These are phyloP conservation scores for Aeoliscus strigatus DNA, from an alignment of 2,797 vertebrate genomes.

Conservation along the genomic window DNA sequence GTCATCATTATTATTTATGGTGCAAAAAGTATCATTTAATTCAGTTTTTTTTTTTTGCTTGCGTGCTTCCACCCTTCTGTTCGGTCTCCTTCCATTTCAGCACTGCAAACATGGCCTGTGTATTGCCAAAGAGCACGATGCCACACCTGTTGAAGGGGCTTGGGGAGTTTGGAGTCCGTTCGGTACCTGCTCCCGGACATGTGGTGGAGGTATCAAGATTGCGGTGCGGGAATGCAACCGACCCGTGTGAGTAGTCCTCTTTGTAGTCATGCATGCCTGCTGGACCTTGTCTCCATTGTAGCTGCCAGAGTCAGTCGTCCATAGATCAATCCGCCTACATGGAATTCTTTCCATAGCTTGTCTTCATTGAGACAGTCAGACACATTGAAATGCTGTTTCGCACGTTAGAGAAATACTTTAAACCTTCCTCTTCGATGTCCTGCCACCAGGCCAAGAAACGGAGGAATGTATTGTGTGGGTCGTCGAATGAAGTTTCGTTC, in stretches of 20 bases:
- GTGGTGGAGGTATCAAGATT: constrained; percentile 92
- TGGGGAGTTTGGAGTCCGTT: constrained; percentile 99
- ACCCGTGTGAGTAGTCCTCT: constrained; percentile 84
- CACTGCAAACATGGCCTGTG: constrained; percentile 94
- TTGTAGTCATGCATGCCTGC: constrained; percentile 59
- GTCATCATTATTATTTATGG: too few species aligned
- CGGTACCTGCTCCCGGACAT: constrained; percentile 91
- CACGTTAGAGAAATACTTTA: neutral
- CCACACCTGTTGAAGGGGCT: constrained; percentile 79
- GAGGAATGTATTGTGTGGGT: constrained; percentile 93
- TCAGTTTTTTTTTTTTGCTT: too few species aligned
- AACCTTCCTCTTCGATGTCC: constrained; percentile 4
- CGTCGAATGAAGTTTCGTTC: constrained; percentile 98
- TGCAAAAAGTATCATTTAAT: too few species aligned
- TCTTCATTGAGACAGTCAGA: constrained; percentile 2
- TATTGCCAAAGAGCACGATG: constrained; percentile 85
- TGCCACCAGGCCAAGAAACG: constrained; percentile 84
- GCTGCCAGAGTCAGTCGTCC: constrained; percentile 59
- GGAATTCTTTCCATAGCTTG: constrained; percentile 53
- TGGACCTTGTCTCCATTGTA: constrained; percentile 52
- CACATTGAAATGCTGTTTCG: neutral
- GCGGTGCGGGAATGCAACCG: constrained; percentile 92
- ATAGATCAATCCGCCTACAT: constrained; percentile 49
- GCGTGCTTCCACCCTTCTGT: constrained; percentile 11
- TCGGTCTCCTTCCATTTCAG: constrained; percentile 59